Evolutionary conservation across 2,113 vertebrate species (phyloP), one percentile per base, ranked within the genome.

Genomic region (Parotia lawesii): DNA sequence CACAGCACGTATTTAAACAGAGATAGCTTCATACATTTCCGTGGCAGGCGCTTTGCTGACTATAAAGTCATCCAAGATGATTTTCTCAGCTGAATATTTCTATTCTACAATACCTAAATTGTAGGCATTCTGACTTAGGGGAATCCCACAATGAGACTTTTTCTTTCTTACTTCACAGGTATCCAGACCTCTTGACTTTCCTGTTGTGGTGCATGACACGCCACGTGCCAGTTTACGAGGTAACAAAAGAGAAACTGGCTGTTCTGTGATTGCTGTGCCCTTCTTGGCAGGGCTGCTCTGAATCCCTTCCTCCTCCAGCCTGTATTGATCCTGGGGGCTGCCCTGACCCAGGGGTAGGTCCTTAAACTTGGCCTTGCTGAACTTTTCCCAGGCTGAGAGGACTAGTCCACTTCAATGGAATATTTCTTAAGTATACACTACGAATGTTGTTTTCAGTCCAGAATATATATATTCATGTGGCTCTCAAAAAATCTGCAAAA

Each of bases 181-280:
- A 25, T 24, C 18, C 37, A 77, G 56, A 37, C 9, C 15, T 56
- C 29, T 38, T 44, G 27, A 53, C 11, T 53, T 70, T 37, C 2
- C 38, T 78, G 6, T 28, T 71, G 25, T 5, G 23, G 11, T 31
- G 17, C n/a, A 7, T 10, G 13, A 38, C 12, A 38, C 1, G 2
- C 23, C 29, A 18, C 0, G 1, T 29, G 13, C 37, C 10, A 44
- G 31, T 35, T 57, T 58, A 27, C 14, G 14, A 24, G 33, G 35
- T 25, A 64, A n/a, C 2, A 5, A 51, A 50, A 9, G 38, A 92
- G 35, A 14, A 58, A 10, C 11, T 54, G n/a, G 4, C 4, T 78
- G 18, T 14, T 81, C 17, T 0, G 0, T 35, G 37, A 14, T 25
- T 62, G 35, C 15, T 33, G 2, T 25, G 8, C 35, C 44, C 11